These are phyloP conservation scores for Clunio marinus DNA, from an alignment of 2,888 invertebrate genomes.

Conservation along the genomic window DNA sequence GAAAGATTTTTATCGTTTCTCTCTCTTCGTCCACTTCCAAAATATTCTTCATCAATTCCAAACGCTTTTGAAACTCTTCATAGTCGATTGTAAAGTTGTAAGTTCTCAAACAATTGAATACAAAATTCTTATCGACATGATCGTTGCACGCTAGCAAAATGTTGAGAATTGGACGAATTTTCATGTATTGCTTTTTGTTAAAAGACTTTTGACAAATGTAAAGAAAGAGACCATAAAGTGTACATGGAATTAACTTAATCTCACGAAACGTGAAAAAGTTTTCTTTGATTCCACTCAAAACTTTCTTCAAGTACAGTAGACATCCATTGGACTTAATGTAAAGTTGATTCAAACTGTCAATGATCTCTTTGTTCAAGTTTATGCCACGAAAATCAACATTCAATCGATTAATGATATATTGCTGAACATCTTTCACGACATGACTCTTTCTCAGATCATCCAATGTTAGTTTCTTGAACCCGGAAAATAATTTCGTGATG, in stretches of 20 bases:
- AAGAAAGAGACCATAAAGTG: constrained; percentile 88
- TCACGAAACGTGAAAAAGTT: constrained; percentile 87
- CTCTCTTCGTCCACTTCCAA: constrained; percentile 47
- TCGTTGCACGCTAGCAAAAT: constrained; percentile 81
- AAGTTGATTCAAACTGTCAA: constrained; percentile 89
- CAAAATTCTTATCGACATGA: constrained; percentile 74
- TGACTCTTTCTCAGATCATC: constrained; percentile 86
- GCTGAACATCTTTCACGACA: constrained; percentile 91
- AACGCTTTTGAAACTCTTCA: constrained; percentile 75
- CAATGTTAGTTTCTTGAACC: constrained; percentile 86
- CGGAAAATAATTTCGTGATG: constrained; percentile 75
- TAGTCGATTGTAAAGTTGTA: constrained; percentile 71
- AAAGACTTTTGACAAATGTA: constrained; percentile 93
- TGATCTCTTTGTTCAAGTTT: constrained; percentile 85
- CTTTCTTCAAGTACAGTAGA: constrained; percentile 79
- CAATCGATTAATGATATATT: constrained; percentile 84
- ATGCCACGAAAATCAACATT: constrained; percentile 82
- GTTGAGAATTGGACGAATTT: constrained; percentile 79
- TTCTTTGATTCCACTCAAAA: constrained; percentile 87
- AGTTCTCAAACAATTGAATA: constrained; percentile 77
- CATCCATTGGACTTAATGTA: constrained; percentile 96
- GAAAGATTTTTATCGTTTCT: constrained; percentile 62
- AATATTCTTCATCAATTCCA: constrained; percentile 66
- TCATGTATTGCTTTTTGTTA: constrained; percentile 80
- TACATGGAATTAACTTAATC: constrained; percentile 91